phyloP scores from a whole-genome alignment of 2,113 vertebrate species.

The Oreotrochilus melanogaster region DNA sequence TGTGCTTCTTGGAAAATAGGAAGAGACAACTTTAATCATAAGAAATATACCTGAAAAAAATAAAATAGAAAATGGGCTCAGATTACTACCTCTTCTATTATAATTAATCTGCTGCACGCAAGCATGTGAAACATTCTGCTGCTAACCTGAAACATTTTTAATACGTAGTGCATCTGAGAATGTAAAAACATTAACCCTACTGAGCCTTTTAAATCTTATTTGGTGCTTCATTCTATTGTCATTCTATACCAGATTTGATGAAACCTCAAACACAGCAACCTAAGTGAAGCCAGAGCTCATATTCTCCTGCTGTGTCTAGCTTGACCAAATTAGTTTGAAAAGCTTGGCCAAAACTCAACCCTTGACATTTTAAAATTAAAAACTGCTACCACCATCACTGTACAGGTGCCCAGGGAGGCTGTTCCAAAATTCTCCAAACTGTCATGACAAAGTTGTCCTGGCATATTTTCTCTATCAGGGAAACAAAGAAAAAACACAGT shows the following conservation, averaged over 20 bases:
- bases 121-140: background rate
- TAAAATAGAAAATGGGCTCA: background rate
- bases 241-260: background rate
- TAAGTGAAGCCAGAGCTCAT: background rate
- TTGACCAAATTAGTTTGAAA: background rate
- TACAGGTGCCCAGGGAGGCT: background rate
- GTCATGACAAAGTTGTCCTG: background rate
- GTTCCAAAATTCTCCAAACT: background rate
- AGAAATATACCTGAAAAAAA: background rate
- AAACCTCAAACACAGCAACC: background rate
- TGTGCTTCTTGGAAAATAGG: background rate
- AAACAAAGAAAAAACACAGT: background rate
- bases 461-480: background rate
- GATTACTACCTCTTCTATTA: background rate
- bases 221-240: background rate
- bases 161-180: background rate
- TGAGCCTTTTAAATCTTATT: background rate
- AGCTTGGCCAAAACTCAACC: background rate
- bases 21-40: background rate
- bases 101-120: background rate
- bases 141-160: background rate
- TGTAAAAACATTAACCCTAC: background rate
- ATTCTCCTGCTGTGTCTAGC: background rate
- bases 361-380: background rate
- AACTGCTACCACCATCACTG: background rate